These are phyloP conservation scores for Choreutis nemorana DNA, from an alignment of 2,888 invertebrate species.

Conservation along the genomic window DNA sequence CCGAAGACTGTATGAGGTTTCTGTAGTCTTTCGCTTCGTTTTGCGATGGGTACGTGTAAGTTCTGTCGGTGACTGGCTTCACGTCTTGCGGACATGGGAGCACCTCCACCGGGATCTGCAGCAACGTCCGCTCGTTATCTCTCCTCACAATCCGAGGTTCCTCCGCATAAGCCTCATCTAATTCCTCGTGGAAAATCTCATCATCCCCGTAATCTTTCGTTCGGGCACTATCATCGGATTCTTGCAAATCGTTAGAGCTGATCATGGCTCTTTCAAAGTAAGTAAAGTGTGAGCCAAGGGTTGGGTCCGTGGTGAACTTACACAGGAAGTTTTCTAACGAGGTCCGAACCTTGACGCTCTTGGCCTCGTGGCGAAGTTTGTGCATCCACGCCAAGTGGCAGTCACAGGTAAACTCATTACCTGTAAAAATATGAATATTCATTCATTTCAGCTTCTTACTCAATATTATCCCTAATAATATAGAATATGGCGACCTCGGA, in stretches of 20 bases:
- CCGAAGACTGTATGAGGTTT: conserved; percentile 41
- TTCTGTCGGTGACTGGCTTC: conserved; percentile 68
- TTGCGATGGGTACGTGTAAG: conserved; percentile 64
- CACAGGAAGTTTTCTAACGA: conserved; percentile 79
- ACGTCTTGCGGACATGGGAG: conserved; percentile 69
- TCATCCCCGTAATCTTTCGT: conserved; percentile 44
- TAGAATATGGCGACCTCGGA: too few species aligned
- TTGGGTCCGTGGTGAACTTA: conserved; percentile 62
- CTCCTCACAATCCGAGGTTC: conserved; percentile 39
- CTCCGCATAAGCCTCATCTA: conserved; percentile 42
- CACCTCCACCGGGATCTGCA: conserved; percentile 64
- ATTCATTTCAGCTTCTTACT: conserved; percentile 5
- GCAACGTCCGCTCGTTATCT: conserved; percentile 53
- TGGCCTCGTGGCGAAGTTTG: conserved; percentile 77
- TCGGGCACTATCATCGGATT: conserved; percentile 39
- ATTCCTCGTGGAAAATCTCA: conserved; percentile 45
- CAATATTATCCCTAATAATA: too few species aligned
- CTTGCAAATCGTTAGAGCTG: conserved; percentile 40
- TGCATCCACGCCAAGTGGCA: conserved; percentile 86
- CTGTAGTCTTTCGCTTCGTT: conserved; percentile 63
- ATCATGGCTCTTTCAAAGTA: conserved; percentile 47
- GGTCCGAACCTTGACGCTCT: conserved; percentile 73
- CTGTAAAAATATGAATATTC: conserved; percentile 62
- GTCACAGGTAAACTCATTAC: conserved; percentile 84
- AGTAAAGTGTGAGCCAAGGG: conserved; percentile 44